Evolutionary conservation across 92 coral and sea anemone species (phyloP).

Genomic region (Porites divaricata): DNA sequence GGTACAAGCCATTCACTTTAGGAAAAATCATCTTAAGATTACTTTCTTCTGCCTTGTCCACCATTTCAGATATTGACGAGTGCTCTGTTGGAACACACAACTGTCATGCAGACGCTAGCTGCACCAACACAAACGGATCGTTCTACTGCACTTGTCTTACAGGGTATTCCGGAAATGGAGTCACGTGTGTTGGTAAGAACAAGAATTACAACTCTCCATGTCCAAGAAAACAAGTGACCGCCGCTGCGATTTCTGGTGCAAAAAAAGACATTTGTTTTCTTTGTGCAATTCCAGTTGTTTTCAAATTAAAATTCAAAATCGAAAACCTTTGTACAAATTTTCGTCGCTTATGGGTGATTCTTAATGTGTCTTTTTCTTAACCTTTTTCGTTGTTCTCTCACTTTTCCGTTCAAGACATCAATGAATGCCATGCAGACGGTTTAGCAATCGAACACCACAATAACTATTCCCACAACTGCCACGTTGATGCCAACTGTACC

Average conservation of each 20-base stretch:
- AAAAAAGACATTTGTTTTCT: too few species aligned
- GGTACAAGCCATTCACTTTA: too few species aligned
- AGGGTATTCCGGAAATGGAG: constrained; percentile 81
- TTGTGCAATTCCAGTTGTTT: too few species aligned
- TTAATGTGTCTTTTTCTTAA: not conserved
- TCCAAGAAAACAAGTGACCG: too few species aligned
- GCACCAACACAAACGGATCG: constrained; percentile 78
- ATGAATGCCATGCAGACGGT: constrained; percentile 45
- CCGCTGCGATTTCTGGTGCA: too few species aligned
- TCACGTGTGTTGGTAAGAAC: constrained; percentile 49
- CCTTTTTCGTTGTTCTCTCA: not conserved
- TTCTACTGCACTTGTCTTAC: constrained; percentile 73
- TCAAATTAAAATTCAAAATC: too few species aligned
- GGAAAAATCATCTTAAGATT: too few species aligned
- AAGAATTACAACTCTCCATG: too few species aligned
- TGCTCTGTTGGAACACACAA: constrained; percentile 33
- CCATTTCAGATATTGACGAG: constrained; percentile 39
- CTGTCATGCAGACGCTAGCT: constrained; percentile 72
- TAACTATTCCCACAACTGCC: constrained; percentile 61
- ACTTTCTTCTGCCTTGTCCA: not conserved
- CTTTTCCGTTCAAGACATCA: constrained; percentile 24
- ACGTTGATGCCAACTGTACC: constrained; percentile 61
- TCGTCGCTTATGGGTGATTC: not conserved
- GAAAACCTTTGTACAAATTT: not conserved
- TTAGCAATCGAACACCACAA: constrained; percentile 24